A percentile compares a stretch with the other conserved stretches of the same genome.
These are phyloP conservation scores for Charanyca ferruginea DNA, from an alignment of 2,888 invertebrate species.

Conservation along the genomic window DNA sequence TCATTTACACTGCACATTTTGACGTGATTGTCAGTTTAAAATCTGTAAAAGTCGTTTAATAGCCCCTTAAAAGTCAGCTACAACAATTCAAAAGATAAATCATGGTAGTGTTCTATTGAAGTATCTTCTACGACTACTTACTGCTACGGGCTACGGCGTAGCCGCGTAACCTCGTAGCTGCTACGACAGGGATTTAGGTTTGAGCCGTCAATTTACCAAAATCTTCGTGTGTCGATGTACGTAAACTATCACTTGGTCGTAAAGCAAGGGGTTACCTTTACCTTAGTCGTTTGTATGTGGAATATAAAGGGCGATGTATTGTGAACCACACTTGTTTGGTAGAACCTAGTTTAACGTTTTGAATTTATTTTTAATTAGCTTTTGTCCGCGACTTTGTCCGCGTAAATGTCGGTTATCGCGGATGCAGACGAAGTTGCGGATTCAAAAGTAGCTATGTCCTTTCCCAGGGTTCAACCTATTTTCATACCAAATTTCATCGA, in stretches of 20 bases:
- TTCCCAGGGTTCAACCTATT: no score
- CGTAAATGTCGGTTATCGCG: no score
- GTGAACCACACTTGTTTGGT: neutral
- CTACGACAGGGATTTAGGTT: conserved; percentile 37
- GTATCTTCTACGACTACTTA: conserved; percentile 19
- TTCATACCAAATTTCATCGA: no score
- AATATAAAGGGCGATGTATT: neutral
- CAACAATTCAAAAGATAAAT: no score
- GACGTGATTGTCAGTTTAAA: no score
- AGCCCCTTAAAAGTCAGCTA: no score
- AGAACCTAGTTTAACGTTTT: neutral
- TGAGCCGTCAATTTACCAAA: conserved; percentile 35
- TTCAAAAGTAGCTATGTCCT: no score
- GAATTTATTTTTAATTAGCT: no score
- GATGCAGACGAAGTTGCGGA: no score
- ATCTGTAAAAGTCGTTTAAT: no score
- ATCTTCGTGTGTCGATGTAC: conserved; percentile 12
- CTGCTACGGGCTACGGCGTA: conserved; percentile 52
- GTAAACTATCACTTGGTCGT: conserved; percentile 23
- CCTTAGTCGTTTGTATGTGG: conserved; percentile 9
- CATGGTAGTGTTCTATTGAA: neutral
- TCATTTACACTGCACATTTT: no score
- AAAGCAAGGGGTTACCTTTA: conserved; percentile 18
- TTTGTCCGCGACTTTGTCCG: no score
- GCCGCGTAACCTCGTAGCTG: conserved; percentile 35